Percentiles rank a stretch among this genome's conserved stretches.
These are phyloP conservation scores for Pterocles burchelli DNA, from an alignment of 2,113 vertebrate species.

Conservation along the genomic window DNA sequence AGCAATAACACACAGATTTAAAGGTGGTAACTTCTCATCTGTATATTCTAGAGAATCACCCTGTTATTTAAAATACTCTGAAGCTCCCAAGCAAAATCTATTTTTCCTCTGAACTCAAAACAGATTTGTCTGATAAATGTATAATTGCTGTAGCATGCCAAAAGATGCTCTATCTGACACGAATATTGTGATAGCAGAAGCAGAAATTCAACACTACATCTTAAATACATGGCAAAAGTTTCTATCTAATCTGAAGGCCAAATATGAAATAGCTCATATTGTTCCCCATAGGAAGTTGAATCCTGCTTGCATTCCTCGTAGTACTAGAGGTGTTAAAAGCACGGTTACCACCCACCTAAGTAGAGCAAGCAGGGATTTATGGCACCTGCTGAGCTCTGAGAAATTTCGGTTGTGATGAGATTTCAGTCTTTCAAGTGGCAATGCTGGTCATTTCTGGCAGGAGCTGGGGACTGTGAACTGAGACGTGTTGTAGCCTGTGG, in stretches of 20 bases:
- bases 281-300: not conserved
- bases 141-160: not conserved
- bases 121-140: conserved; percentile 17
- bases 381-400: not conserved
- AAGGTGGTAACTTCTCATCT: conserved; percentile 9
- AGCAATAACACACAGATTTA: not conserved
- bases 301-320: not conserved
- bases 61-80: conserved; percentile 7
- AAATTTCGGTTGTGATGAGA: not conserved
- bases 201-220: not conserved
- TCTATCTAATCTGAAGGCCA: not conserved
- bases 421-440: not conserved
- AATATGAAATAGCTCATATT: not conserved
- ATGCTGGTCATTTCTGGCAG: not conserved
- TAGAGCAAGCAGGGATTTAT: not conserved
- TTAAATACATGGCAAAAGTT: not conserved
- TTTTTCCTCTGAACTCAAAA: conserved; percentile 15
- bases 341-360: not conserved
- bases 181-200: conserved; percentile 5
- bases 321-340: not conserved
- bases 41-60: conserved; percentile 8
- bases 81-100: not conserved
- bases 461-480: not conserved
- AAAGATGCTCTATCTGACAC: not conserved
- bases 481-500: not conserved